These are phyloP conservation scores for Sylvietta virens DNA, from an alignment of 2,113 vertebrate species.

Conservation along the genomic window DNA sequence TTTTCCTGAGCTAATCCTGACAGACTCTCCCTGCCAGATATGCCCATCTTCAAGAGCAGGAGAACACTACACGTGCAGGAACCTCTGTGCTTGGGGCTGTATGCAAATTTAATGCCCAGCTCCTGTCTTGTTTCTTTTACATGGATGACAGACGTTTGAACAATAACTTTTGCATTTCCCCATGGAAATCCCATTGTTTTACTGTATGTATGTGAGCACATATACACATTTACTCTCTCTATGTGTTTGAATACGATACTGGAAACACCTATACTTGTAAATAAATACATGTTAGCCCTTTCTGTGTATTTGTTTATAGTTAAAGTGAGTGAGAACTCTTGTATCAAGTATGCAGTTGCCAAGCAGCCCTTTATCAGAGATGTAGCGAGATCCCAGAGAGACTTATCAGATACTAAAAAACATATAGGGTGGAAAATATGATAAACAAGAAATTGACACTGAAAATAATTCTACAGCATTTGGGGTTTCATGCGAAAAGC, in stretches of 20 bases:
- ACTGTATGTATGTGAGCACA: slow-evolving; percentile 29
- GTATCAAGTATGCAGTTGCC: slow-evolving; percentile 38
- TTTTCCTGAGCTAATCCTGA: slow-evolving; percentile 76
- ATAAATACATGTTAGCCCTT: slow-evolving; percentile 47
- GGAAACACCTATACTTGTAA: slow-evolving; percentile 50
- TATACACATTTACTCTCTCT: slow-evolving; percentile 23
- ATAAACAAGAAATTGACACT: slow-evolving; percentile 68
- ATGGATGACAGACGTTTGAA: slow-evolving; percentile 73
- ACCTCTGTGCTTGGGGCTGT: slow-evolving; percentile 76
- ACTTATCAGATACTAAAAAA: slow-evolving; percentile 73
- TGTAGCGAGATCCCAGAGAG: slow-evolving; percentile 68
- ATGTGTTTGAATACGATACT: slow-evolving; percentile 16
- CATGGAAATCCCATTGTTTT: slow-evolving; percentile 62
- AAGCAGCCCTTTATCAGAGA: slow-evolving; percentile 65
- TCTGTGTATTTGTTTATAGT: slow-evolving; percentile 52
- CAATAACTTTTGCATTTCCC: slow-evolving; percentile 69
- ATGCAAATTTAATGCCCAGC: slow-evolving; percentile 80
- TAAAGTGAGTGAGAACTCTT: slow-evolving; percentile 43
- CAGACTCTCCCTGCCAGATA: slow-evolving; percentile 76
- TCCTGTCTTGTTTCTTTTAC: slow-evolving; percentile 77
- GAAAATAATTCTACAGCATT: slow-evolving; percentile 66
- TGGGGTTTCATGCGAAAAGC: slow-evolving; percentile 28
- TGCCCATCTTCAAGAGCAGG: slow-evolving; percentile 76
- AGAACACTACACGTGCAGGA: slow-evolving; percentile 57
- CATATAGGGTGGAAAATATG: slow-evolving; percentile 47